Conservation (phyloP, 2,888 invertebrate genomes). For the Proisotoma minuta region DNA sequence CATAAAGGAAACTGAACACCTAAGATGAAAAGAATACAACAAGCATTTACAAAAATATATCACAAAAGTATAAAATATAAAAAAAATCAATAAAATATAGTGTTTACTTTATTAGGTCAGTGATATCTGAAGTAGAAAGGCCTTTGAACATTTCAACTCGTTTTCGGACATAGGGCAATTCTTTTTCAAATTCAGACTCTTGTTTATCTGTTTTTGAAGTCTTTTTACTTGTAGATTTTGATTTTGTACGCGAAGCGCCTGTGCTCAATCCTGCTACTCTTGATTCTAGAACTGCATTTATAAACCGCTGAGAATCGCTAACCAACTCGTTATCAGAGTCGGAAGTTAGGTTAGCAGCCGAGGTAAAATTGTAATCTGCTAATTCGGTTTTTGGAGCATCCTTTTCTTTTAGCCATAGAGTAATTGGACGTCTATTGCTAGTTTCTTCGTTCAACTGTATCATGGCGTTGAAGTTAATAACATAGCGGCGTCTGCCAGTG, state of each 20-base stretch:
- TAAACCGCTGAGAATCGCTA: neutral
- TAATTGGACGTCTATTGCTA: slow-evolving; percentile 73
- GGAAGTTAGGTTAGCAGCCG: no score
- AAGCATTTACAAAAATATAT: no score
- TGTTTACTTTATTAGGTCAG: slow-evolving; percentile 13
- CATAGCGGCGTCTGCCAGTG: slow-evolving; percentile 68
- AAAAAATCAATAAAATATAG: neutral
- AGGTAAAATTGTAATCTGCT: no score
- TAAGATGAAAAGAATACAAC: slow-evolving; percentile 20
- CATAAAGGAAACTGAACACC: slow-evolving; percentile 62
- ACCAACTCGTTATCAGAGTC: slow-evolving; percentile 1
- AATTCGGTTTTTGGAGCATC: neutral
- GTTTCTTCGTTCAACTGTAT: slow-evolving; percentile 69
- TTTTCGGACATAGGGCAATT: neutral
- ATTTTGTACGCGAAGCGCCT: neutral
- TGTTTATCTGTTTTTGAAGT: neutral
- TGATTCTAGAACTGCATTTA: no score
- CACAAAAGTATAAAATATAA: neutral
- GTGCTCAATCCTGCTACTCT: neutral
- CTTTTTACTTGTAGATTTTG: neutral
- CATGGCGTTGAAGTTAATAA: slow-evolving; percentile 73
- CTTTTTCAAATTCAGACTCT: neutral
- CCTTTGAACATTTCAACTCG: slow-evolving; percentile 1
- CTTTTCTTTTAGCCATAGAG: slow-evolving; percentile 55
- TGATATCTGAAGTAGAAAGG: neutral